A percentile compares a stretch with the other conserved stretches of the same genome.
These are phyloP conservation scores for Campoletis raptor DNA, from an alignment of 2,888 invertebrate species.

Conservation along the genomic window DNA sequence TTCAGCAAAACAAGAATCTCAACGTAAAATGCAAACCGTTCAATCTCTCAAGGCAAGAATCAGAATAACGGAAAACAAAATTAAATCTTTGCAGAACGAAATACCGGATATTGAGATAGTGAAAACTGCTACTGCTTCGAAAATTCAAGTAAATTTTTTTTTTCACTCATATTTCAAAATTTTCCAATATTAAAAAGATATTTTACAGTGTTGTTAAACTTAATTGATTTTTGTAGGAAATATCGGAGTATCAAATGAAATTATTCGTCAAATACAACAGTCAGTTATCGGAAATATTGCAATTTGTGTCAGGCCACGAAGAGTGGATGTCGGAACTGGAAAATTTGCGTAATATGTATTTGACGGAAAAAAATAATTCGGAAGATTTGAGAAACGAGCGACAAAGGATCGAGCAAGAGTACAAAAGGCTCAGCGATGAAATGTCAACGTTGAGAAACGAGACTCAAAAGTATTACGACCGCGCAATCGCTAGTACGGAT, in stretches of 20 bases:
- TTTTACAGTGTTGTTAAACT: not conserved
- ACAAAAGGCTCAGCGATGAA: slow-evolving; percentile 77
- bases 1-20: slow-evolving; percentile 69
- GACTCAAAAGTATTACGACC: slow-evolving; percentile 86
- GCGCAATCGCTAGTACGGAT: slow-evolving; percentile 87
- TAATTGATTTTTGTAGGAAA: slow-evolving; percentile 4
- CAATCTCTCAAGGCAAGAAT: slow-evolving; percentile 77
- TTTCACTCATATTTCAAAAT: no score
- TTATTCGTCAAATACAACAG: slow-evolving; percentile 78
- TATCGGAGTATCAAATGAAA: slow-evolving; percentile 75
- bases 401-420: slow-evolving; percentile 79
- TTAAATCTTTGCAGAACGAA: slow-evolving; percentile 79
- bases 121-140: slow-evolving; percentile 70
- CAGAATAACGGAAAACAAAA: slow-evolving; percentile 74
- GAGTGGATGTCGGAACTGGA: slow-evolving; percentile 75
- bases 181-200: no score
- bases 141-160: slow-evolving; percentile 79
- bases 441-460: slow-evolving; percentile 82
- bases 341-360: slow-evolving; percentile 67
- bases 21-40: slow-evolving; percentile 73
- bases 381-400: slow-evolving; percentile 79
- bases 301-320: slow-evolving; percentile 76
- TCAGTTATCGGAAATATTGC: slow-evolving; percentile 76
- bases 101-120: slow-evolving; percentile 79
- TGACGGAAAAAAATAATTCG: slow-evolving; percentile 80